A percentile compares a stretch with the other conserved stretches of the same genome.
Evolutionary conservation across 1,140 invertebrate genomes (phyloP).

Genomic region (Gyrodactylus bullatarudis): DNA sequence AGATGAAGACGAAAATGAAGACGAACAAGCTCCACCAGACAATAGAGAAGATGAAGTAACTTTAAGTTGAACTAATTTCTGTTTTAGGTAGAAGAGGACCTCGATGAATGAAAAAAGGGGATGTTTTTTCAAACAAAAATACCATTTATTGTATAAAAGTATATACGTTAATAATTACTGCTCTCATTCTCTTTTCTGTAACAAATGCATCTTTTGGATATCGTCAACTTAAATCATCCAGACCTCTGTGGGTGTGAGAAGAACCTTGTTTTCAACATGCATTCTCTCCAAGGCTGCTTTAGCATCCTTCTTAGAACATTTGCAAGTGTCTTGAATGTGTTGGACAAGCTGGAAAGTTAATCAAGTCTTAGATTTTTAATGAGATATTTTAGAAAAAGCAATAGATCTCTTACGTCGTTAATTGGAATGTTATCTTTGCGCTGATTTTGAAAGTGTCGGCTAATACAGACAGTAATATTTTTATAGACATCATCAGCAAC

Average conservation of each 20-base stretch:
- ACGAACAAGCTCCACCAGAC: no score
- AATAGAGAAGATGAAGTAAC: no score
- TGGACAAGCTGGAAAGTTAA: background rate
- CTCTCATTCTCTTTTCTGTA: no score
- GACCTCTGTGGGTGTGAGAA: background rate
- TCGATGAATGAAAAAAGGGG: background rate
- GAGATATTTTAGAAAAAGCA: no score
- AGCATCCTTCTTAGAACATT: background rate
- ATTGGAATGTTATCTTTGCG: background rate
- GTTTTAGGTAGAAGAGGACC: background rate
- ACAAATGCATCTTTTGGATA: no score
- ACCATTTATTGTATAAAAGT: no score
- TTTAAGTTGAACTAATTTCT: no score
- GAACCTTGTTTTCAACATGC: background rate
- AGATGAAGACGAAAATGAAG: no score
- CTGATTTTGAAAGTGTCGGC: background rate
- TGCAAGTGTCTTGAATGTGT: background rate
- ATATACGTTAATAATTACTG: no score
- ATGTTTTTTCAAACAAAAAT: no score
- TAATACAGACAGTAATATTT: background rate
- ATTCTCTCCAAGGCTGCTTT: background rate
- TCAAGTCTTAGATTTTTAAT: no score
- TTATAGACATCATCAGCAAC: background rate
- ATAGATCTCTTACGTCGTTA: background rate
- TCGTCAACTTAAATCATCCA: constrained; percentile 1